Base-by-base conservation (phyloP, 1,140 invertebrate species). In the Oryzaephilus surinamensis region DNA sequence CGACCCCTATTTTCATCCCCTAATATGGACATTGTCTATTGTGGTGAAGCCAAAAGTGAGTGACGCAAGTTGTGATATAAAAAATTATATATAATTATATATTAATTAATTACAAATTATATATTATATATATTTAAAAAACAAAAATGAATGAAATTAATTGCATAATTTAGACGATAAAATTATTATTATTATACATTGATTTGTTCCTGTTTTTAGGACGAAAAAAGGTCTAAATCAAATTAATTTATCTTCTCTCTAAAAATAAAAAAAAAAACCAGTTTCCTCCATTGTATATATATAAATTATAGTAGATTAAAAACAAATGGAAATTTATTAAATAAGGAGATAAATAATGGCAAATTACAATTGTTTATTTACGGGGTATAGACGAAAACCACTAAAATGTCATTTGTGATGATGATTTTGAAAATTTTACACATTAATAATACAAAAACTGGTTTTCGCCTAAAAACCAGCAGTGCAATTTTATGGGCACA, bases 181-280 rank as follows among this genome's bases (percentile, higher is more conserved):
- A 46, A 47, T 39, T n/a, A n/a, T n/a, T n/a, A n/a, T n/a, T n/a
- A n/a, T n/a, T n/a, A n/a, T n/a, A n/a, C n/a, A n/a, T n/a, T n/a
- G n/a, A n/a, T n/a, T n/a, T n/a, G n/a, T n/a, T n/a, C n/a, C n/a
- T n/a, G n/a, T n/a, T n/a, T n/a, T n/a, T n/a, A n/a, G n/a, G n/a
- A n/a, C n/a, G n/a, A n/a, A n/a, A n/a, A n/a, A 57, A 58, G 55
- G 56, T 58, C 54, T 58, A 58, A 60, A 61, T 61, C 57, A 61
- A 61, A 60, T 46, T 55, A 57, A 57, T 60, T 54, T 49, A 45
- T 46, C n/a, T n/a, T n/a, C n/a, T n/a, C n/a, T n/a, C n/a, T n/a
- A n/a, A n/a, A n/a, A n/a, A n/a, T n/a, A n/a, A n/a, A n/a, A n/a
- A n/a, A n/a, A n/a, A n/a, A n/a, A n/a, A n/a, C n/a, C n/a, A n/a